A percentile compares a stretch with the other conserved stretches of the same genome.
Conservation (phyloP, 2,797 vertebrate species). For the Allobates femoralis region DNA sequence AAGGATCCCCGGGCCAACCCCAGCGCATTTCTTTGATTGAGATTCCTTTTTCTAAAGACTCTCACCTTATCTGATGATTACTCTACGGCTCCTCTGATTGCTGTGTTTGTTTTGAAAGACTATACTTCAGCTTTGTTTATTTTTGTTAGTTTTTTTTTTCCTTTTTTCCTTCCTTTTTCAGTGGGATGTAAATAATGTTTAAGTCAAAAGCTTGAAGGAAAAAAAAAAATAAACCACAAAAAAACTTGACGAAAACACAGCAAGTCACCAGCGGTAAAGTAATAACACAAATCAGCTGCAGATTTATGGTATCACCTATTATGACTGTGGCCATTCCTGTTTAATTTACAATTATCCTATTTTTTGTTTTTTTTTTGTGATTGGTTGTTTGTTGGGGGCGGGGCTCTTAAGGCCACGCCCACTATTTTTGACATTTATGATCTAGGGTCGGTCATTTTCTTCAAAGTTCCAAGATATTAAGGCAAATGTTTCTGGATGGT, state of each 20-base stretch:
- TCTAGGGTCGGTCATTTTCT: not conserved
- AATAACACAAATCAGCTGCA: not conserved
- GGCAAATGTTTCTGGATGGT: not conserved
- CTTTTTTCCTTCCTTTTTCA: not conserved
- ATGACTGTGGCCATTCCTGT: not conserved
- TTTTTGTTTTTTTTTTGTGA: not conserved
- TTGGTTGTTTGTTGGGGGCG: not conserved
- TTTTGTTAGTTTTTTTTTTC: slow-evolving; percentile 5
- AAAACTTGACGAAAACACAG: not conserved
- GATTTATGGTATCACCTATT: not conserved
- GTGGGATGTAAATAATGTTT: slow-evolving; percentile 21
- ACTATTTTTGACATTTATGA: not conserved
- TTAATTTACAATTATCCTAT: not conserved
- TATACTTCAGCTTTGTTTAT: slow-evolving; percentile 23
- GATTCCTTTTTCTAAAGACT: slow-evolving; percentile 64
- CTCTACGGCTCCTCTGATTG: slow-evolving; percentile 64
- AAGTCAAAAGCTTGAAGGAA: not conserved
- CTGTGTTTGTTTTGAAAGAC: slow-evolving; percentile 55
- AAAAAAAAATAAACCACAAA: not conserved
- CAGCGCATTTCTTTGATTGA: slow-evolving; percentile 90
- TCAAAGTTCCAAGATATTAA: not conserved
- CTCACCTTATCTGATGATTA: slow-evolving; percentile 66
- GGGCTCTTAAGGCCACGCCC: not conserved
- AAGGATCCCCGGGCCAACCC: slow-evolving; percentile 95
- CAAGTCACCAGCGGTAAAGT: not conserved